A percentile compares a stretch with the other conserved stretches of the same genome.
Conservation (phyloP, 2,888 invertebrate species). For the Pilophorus perplexus region DNA sequence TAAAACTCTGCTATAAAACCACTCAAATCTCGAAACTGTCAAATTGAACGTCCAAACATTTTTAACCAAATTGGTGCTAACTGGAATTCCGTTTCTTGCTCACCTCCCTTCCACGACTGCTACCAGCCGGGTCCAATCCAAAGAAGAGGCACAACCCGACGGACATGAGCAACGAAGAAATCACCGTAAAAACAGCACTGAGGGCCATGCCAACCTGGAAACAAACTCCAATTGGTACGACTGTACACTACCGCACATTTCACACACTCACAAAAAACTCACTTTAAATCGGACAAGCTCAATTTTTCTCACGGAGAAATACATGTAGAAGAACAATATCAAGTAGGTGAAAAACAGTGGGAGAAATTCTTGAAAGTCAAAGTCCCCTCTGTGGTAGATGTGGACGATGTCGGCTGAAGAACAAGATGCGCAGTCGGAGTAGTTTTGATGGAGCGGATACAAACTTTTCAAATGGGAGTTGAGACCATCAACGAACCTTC, state of each 20-base stretch:
- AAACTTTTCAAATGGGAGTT: slow-evolving; percentile 65
- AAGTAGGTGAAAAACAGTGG: slow-evolving; percentile 82
- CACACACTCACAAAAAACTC: too few relatives aligned
- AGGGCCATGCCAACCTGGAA: slow-evolving; percentile 71
- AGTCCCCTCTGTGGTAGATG: slow-evolving; percentile 86
- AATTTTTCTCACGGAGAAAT: slow-evolving; percentile 94
- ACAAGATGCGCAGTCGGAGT: slow-evolving; percentile 14
- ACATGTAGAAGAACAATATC: slow-evolving; percentile 85
- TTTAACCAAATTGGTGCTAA: too few relatives aligned
- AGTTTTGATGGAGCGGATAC: slow-evolving; percentile 61
- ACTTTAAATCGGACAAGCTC: slow-evolving; percentile 86
- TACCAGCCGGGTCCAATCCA: slow-evolving; percentile 75
- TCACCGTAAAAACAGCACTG: slow-evolving; percentile 82
- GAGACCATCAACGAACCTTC: slow-evolving; percentile 72
- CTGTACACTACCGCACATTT: too few relatives aligned
- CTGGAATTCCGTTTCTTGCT: too few relatives aligned
- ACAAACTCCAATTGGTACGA: too few relatives aligned
- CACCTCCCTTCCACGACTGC: slow-evolving; percentile 68
- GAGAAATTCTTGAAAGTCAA: slow-evolving; percentile 78
- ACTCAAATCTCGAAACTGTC: too few relatives aligned
- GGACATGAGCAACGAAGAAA: slow-evolving; percentile 87
- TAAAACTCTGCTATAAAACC: too few relatives aligned
- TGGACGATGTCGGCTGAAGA: slow-evolving; percentile 58
- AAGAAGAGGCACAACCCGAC: slow-evolving; percentile 85
- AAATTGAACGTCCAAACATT: neutral